Percentiles rank a stretch among this genome's conserved stretches.
phyloP scores from a whole-genome alignment of 1,140 invertebrate genomes.

The Drosophila ficusphila region DNA sequence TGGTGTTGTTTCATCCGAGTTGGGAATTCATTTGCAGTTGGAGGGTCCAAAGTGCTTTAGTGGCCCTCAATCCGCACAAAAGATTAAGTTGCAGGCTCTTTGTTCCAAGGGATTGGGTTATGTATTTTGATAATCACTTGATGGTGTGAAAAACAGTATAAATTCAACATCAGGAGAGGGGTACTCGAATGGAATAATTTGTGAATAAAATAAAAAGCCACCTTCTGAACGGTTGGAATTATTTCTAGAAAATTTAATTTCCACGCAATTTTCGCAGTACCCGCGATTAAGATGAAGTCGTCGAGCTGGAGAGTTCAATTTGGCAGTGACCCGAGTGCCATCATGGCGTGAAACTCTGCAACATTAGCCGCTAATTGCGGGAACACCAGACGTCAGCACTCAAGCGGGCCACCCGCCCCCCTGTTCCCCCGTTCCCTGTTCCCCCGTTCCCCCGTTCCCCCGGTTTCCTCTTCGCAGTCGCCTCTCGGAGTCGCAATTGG shows the following conservation, averaged over 20 bases:
- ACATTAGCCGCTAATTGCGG: conserved; percentile 60
- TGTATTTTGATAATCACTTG: no score
- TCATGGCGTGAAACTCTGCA: conserved; percentile 45
- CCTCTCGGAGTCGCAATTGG: not conserved
- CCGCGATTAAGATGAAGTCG: not conserved
- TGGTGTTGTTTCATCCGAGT: conserved; percentile 1
- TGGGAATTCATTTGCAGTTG: conserved; percentile 29
- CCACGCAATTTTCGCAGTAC: not conserved
- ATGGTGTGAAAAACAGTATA: no score
- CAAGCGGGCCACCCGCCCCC: conserved; percentile 13
- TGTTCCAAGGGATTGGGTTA: not conserved
- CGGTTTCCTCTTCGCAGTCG: conserved; percentile 16
- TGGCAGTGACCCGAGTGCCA: conserved; percentile 33
- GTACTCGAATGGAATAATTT: no score
- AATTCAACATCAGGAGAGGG: no score
- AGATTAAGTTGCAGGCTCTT: not conserved
- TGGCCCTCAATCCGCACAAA: not conserved
- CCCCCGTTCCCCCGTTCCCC: not conserved
- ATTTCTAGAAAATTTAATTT: not conserved
- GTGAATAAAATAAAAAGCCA: no score
- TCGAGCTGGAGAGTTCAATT: conserved; percentile 20
- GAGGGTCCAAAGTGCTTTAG: not conserved
- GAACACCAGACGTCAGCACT: conserved; percentile 45
- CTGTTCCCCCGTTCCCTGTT: not conserved
- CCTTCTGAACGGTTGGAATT: no score